Percentiles rank a stretch among this genome's conserved stretches.
Evolutionary conservation across 1,140 invertebrate genomes (phyloP).

Genomic region (Penaeus vannamei): DNA sequence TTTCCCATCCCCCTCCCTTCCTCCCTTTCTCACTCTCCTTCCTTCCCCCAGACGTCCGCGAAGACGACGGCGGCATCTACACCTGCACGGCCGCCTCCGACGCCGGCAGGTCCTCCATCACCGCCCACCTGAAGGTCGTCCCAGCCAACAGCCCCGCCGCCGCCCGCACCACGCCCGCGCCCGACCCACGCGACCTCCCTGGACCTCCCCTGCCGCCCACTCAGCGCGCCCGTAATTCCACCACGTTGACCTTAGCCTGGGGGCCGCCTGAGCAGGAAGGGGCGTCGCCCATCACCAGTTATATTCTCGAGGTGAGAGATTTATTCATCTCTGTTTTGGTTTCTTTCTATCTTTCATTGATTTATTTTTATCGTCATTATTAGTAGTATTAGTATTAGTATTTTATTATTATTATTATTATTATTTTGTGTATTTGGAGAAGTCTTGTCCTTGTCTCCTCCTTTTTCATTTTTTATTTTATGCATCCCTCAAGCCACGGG

Average conservation of each 20-base stretch:
- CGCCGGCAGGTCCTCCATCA: slow-evolving; percentile 76
- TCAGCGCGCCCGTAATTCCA: slow-evolving; percentile 51
- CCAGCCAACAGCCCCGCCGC: slow-evolving; percentile 51
- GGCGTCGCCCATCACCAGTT: slow-evolving; percentile 63
- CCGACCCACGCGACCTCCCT: slow-evolving; percentile 60
- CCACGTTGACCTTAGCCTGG: slow-evolving; percentile 61
- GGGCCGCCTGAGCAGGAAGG: slow-evolving; percentile 61
- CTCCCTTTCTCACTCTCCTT: background rate
- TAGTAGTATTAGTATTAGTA: no score
- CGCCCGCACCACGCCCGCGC: slow-evolving; percentile 53
- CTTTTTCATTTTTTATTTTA: no score
- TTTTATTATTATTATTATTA: no score
- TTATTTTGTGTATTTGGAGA: no score
- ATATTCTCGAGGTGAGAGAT: slow-evolving; percentile 59
- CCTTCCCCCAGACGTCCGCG: slow-evolving; percentile 77
- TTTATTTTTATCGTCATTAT: no score
- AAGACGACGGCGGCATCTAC: slow-evolving; percentile 83
- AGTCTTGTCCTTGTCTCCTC: no score
- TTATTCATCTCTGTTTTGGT: background rate
- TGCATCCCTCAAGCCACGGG: no score
- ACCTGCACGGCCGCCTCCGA: slow-evolving; percentile 87
- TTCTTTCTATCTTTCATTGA: background rate
- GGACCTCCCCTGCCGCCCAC: slow-evolving; percentile 44
- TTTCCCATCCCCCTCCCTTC: background rate
- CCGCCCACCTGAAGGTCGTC: slow-evolving; percentile 44